phyloP scores from a whole-genome alignment of 2,113 vertebrate genomes.

The Condylura cristata region DNA sequence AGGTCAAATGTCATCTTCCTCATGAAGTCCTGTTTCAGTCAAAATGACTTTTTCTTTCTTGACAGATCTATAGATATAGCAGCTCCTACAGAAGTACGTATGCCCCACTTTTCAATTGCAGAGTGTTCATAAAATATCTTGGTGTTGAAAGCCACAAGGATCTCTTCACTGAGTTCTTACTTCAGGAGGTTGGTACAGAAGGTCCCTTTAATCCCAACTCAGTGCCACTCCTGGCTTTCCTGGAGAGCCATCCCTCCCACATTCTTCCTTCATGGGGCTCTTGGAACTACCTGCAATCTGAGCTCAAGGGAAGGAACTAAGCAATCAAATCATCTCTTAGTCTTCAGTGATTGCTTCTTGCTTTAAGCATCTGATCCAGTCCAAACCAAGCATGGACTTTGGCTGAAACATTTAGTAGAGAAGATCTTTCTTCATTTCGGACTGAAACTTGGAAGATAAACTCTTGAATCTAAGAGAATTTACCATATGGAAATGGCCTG shows the following conservation, averaged over 20 bases:
- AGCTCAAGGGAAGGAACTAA: neutral
- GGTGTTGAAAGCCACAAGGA: neutral
- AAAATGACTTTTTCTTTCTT: neutral
- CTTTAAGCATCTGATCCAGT: neutral
- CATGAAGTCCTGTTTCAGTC: neutral
- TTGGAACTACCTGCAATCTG: neutral
- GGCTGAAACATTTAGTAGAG: neutral
- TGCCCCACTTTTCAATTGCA: neutral
- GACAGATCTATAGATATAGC: neutral
- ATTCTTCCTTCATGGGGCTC: neutral
- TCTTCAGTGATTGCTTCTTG: neutral
- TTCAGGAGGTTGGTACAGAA: neutral
- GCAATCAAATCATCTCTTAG: neutral
- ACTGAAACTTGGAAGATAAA: neutral
- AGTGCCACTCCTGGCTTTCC: neutral
- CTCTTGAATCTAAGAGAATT: neutral
- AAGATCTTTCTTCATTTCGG: neutral
- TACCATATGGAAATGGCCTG: neutral
- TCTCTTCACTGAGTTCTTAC: neutral
- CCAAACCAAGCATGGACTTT: neutral
- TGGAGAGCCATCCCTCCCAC: neutral
- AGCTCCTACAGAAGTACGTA: neutral
- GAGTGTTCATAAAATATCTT: neutral
- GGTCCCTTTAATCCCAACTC: neutral
- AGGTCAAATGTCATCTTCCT: constrained; percentile 12